Evolutionary conservation across 2,888 invertebrate genomes (phyloP).

Genomic region (Hydraecia micacea): DNA sequence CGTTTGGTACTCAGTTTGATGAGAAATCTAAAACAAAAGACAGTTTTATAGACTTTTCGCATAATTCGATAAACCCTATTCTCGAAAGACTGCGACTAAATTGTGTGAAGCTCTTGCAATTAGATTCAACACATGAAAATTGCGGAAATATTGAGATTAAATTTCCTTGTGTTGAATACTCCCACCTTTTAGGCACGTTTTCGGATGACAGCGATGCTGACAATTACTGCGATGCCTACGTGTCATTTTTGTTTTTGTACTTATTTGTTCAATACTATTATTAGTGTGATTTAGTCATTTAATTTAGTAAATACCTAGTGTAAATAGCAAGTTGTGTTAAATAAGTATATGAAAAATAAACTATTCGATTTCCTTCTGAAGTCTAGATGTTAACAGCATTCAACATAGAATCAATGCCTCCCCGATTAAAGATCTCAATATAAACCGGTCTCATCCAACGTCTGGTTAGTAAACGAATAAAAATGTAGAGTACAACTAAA

Average conservation of each 20-base stretch:
- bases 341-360: neutral
- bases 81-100: neutral
- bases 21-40: neutral
- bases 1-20: slow-evolving; percentile 61
- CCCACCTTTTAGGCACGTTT: neutral
- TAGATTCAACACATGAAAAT: neutral
- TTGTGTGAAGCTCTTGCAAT: neutral
- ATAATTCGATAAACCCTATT: neutral
- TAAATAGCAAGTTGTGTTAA: neutral
- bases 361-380: neutral
- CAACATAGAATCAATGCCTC: neutral
- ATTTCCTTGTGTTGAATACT: neutral
- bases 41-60: neutral
- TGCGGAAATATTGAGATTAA: neutral
- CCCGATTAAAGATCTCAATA: neutral
- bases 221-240: neutral
- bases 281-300: too few species aligned
- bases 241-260: neutral
- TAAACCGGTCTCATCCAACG: neutral
- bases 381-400: neutral
- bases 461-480: neutral
- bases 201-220: neutral
- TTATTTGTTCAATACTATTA: too few species aligned
- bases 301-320: neutral
- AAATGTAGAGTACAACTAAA: neutral